These are phyloP conservation scores for Meghimatium bilineatum DNA, from an alignment of 2,888 invertebrate genomes.

Conservation along the genomic window DNA sequence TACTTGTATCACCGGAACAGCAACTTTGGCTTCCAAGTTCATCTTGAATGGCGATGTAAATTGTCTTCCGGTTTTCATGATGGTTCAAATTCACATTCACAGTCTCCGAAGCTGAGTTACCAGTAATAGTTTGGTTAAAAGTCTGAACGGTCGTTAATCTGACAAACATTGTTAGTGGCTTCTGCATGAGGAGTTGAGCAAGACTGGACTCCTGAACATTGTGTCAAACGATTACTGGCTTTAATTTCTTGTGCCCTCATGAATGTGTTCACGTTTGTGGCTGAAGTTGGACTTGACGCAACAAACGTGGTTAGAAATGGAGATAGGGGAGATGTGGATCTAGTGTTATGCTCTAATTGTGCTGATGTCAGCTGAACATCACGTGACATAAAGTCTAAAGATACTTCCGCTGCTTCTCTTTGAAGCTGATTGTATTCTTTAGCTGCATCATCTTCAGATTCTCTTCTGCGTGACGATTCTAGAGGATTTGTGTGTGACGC, in stretches of 20 bases:
- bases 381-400: slow-evolving; percentile 37
- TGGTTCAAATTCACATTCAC: not conserved
- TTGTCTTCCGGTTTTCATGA: not conserved
- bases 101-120: not conserved
- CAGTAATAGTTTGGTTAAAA: not conserved
- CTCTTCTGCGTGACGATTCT: not conserved
- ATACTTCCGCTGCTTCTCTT: slow-evolving; percentile 29
- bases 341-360: not conserved
- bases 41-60: not conserved
- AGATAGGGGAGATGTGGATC: not conserved
- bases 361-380: not conserved
- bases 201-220: not conserved
- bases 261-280: not conserved
- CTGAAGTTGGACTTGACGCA: not conserved
- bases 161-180: not conserved
- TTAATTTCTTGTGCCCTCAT: not conserved
- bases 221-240: not conserved
- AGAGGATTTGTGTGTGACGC: not conserved
- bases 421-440: slow-evolving; percentile 23
- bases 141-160: not conserved
- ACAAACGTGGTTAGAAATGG: not conserved
- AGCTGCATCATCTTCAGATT: not conserved
- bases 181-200: not conserved
- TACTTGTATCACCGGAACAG: not conserved
- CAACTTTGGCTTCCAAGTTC: not conserved